Conservation (phyloP, 2,113 vertebrate genomes). For the Cisticola juncidis region DNA sequence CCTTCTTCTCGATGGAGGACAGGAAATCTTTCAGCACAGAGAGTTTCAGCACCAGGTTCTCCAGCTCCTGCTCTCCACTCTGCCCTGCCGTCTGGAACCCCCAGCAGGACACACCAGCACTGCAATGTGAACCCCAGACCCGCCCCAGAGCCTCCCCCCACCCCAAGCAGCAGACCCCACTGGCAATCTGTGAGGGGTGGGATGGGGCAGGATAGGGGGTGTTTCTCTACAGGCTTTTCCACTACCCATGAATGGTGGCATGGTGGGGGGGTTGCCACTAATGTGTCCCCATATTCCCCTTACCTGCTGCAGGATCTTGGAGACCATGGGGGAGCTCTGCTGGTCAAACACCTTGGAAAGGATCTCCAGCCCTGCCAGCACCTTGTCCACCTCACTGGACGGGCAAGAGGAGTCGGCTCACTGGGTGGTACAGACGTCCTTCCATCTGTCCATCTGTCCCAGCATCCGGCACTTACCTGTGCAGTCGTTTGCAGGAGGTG, state of each 20-base stretch:
- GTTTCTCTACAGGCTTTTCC: neutral
- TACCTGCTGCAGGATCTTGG: constrained; percentile 94
- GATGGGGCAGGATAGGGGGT: neutral
- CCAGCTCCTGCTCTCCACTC: constrained; percentile 91
- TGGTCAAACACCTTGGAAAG: constrained; percentile 96
- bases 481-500: constrained; percentile 89
- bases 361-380: constrained; percentile 91
- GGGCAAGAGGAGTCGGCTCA: neutral
- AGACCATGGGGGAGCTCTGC: constrained; percentile 90
- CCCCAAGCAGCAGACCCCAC: neutral
- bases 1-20: constrained; percentile 94
- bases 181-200: neutral
- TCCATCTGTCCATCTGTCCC: neutral
- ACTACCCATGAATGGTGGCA: neutral
- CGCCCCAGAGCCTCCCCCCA: neutral
- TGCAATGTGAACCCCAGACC: neutral
- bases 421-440: neutral
- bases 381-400: constrained; percentile 92
- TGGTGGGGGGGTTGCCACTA: neutral
- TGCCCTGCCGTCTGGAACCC: constrained; percentile 79
- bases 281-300: neutral
- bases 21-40: constrained; percentile 93
- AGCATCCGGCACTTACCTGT: constrained; percentile 70
- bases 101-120: neutral
- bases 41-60: constrained; percentile 90